These are phyloP conservation scores for Scaptomyza flava DNA, from an alignment of 2,888 invertebrate genomes.

Conservation along the genomic window DNA sequence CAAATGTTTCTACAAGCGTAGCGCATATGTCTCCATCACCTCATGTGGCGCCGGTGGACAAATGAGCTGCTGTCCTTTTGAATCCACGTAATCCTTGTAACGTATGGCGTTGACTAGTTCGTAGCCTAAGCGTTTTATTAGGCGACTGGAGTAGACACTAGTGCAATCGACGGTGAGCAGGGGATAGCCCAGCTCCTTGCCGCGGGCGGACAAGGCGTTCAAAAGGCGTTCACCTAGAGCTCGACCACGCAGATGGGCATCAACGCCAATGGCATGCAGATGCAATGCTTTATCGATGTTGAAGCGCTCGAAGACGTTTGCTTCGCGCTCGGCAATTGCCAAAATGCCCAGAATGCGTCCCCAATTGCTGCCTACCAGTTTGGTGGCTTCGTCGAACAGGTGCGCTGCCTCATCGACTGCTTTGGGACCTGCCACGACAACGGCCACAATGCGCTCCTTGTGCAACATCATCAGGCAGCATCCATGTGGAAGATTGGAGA, in stretches of 20 bases:
- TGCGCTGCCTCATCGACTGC: constrained; percentile 56
- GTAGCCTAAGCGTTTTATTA: constrained; percentile 73
- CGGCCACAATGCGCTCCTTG: constrained; percentile 68
- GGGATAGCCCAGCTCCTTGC: constrained; percentile 60
- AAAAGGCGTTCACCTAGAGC: constrained; percentile 74
- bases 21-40: constrained; percentile 72
- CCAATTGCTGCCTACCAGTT: constrained; percentile 74
- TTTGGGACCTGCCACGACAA: constrained; percentile 79
- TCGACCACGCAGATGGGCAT: constrained; percentile 71
- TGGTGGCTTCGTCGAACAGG: constrained; percentile 62
- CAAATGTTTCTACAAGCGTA: constrained; percentile 15
- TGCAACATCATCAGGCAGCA: constrained; percentile 68
- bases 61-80: constrained; percentile 70
- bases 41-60: constrained; percentile 74
- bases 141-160: constrained; percentile 76
- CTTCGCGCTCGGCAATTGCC: constrained; percentile 69
- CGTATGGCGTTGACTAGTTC: constrained; percentile 67
- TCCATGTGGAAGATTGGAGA: constrained; percentile 69
- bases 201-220: constrained; percentile 58
- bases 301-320: constrained; percentile 74
- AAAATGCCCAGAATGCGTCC: constrained; percentile 71
- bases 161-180: constrained; percentile 80
- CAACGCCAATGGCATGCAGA: constrained; percentile 77
- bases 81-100: constrained; percentile 73
- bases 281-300: constrained; percentile 72